Evolutionary conservation across 1,140 invertebrate genomes (phyloP).

Genomic region (Drosophila nigrodunni): DNA sequence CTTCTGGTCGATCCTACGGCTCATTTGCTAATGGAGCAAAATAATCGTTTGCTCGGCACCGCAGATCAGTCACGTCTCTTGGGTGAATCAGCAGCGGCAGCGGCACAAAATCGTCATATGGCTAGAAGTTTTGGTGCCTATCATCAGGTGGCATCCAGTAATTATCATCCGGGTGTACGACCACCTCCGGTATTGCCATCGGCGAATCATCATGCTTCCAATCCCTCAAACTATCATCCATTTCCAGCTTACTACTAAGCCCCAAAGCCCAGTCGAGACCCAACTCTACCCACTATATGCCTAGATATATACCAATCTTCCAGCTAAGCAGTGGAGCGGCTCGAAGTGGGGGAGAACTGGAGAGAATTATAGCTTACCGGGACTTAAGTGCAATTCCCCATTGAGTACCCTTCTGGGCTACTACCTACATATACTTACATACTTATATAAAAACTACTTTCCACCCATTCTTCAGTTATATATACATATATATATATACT

Average conservation of each 20-base stretch:
- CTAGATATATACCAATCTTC: conserved; percentile 34
- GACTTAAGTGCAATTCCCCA: conserved; percentile 58
- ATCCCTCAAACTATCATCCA: conserved; percentile 84
- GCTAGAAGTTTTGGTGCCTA: conserved; percentile 84
- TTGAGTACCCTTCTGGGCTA: not conserved
- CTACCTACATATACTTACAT: not conserved
- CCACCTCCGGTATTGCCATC: conserved; percentile 82
- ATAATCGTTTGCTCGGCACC: conserved; percentile 76
- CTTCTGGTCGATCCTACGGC: conserved; percentile 83
- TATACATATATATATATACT: not conserved
- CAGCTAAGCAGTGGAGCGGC: too few species aligned
- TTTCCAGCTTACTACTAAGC: conserved; percentile 79
- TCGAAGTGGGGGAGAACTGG: too few species aligned
- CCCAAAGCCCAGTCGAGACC: conserved; percentile 1
- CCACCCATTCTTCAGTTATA: conserved; percentile 7
- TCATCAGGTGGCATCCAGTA: conserved; percentile 81
- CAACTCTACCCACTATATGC: conserved; percentile 8
- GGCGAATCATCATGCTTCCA: conserved; percentile 83
- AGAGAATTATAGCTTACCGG: conserved; percentile 27
- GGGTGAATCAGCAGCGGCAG: conserved; percentile 73
- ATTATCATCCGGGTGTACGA: conserved; percentile 83
- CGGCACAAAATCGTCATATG: conserved; percentile 83
- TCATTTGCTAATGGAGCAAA: conserved; percentile 84
- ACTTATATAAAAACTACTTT: conserved; percentile 11
- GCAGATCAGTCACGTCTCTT: conserved; percentile 79